These are phyloP conservation scores for Dolichoris vasculosae DNA, from an alignment of 1,140 invertebrate species.

Conservation along the genomic window DNA sequence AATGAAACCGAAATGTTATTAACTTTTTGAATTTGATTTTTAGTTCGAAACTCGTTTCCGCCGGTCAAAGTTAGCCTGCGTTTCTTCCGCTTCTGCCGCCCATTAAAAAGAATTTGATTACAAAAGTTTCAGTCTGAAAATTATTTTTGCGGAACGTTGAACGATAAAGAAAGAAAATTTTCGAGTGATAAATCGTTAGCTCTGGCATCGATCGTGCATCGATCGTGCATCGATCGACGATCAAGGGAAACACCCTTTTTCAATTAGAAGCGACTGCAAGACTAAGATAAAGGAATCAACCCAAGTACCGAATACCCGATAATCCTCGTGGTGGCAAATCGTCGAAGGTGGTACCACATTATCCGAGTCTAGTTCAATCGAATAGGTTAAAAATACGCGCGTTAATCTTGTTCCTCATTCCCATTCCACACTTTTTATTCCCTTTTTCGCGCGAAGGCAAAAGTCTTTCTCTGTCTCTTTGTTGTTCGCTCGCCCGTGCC, in stretches of 20 bases:
- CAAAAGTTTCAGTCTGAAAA: no score
- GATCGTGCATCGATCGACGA: neutral
- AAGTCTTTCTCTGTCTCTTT: neutral
- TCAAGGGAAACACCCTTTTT: neutral
- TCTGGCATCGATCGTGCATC: neutral
- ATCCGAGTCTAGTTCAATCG: neutral
- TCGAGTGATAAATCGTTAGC: neutral
- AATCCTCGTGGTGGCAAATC: neutral
- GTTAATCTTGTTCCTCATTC: neutral
- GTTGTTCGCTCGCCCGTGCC: slow-evolving; percentile 60
- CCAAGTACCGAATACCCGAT: neutral
- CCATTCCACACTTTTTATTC: neutral
- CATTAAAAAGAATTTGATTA: no score
- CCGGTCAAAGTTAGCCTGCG: neutral
- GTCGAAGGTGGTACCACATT: neutral
- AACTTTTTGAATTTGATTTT: neutral
- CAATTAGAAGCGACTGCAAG: neutral
- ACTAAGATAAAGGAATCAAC: neutral
- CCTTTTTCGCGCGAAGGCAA: neutral
- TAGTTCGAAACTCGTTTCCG: neutral
- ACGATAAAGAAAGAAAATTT: no score
- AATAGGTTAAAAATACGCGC: neutral
- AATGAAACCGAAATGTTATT: neutral
- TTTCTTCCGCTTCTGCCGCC: no score
- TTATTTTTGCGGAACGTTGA: no score